Evolutionary conservation across 2,888 invertebrate species (phyloP), one percentile per base, ranked within the genome.

Genomic region (Nymphalis urticae): DNA sequence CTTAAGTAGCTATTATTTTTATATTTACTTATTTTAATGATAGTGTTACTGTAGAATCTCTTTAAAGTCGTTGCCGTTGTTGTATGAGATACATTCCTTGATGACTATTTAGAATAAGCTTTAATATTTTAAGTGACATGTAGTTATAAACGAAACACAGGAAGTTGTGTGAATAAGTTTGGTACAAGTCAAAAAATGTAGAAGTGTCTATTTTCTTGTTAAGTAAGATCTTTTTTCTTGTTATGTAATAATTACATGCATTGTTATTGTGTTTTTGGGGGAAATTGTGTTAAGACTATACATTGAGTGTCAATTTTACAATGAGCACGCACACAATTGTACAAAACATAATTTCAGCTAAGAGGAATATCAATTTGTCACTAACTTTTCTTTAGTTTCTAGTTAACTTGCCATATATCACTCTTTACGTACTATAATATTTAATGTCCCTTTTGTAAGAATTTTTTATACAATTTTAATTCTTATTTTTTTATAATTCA

Each of bases 21-120:
- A 70, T 54, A 67, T 70, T 64, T 50, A 48, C 51, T 27, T 58
- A 47, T 68, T 5, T 62, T 62, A 62, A 16, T 48, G 27, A 47
- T 56, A 56, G 32, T 50, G 19, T 42, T 50, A 58, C 17, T 64
- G 65, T 53, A 13, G 62, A 65, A 65, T 60, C 42, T 58, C 58
- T 58, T 36, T 54, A 54, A 54, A 58, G 58, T 58, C 13, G 58
- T 42, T 58, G 58, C 58, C 32, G 76, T 79, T 79, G 72, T 77
- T 83, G 83, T 84, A 84, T 83, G 50, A 80, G 82, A 82, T 83
- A 82, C 82, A 82, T 81, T 82, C 79, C 79, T 78, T 79, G 71
- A 75, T 66, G 48, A 65, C 51, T 51, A 59, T 67, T 63, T 73
- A 73, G 65, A 66, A 50, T 73, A 68, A 73, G 73, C 66, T 71